Evolutionary conservation across 2,888 invertebrate species (phyloP), one percentile per base, ranked within the genome.

Genomic region (Microctonus hyperodae): DNA sequence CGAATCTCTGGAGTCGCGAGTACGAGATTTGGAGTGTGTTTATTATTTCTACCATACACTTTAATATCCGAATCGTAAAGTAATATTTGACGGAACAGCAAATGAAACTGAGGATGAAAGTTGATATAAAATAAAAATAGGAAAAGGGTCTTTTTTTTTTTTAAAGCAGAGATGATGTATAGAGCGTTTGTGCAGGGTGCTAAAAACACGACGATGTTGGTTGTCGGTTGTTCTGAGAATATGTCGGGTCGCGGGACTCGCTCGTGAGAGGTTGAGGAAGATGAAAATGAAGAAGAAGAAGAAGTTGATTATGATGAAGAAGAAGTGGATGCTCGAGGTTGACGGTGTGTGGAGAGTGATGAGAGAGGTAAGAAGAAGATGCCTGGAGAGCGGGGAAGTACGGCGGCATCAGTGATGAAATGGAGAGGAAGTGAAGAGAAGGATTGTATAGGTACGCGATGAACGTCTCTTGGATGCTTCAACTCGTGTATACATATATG

Each of bases 201-300:
- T 59, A 59, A 59, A 59, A 59, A 59, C 57, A 11, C 65, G 71
- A 65, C 31, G 64, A 59, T 63, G 62, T 44, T 60, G 51, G 44
- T 67, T 58, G 63, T 22, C 64, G 67, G 53, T 69, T 65, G 68
- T 71, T 71, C 71, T 67, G 60, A 71, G 71, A 71, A 82, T 72
- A 76, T 79, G 78, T 66, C 62, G 65, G 64, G 68, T 70, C 67
- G 60, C 20, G 69, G 33, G 64, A 60, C 55, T 60, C 11, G 25
- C 37, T 67, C 37, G 56, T 51, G 60, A 53, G 37, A 63, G 61
- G 55, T 40, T 63, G 63, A 37, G 57, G 61, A 53, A 50, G 59
- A 40, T 50, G 64, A 44, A 56, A 20, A 35, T 51, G 50, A 56
- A 58, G 64, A 57, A 40, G 55, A 55, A 23, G 44, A 35, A 9